Base-by-base conservation (phyloP, 2,113 vertebrate genomes). In the Microcebus ravelobensis region DNA sequence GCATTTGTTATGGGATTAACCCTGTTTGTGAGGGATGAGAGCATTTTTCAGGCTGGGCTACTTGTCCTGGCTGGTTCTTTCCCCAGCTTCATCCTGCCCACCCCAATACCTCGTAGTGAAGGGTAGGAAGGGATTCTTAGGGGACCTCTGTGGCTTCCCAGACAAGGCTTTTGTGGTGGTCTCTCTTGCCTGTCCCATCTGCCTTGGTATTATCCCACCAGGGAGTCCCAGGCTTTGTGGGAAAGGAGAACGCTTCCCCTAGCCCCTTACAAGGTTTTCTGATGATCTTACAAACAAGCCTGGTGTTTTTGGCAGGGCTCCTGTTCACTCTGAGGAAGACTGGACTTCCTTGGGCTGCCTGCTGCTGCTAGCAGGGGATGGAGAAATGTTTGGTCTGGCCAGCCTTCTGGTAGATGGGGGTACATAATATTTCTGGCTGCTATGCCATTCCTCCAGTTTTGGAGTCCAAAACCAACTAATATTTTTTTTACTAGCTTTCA, bases 71-170 rank as follows among this genome's bases (percentile, higher is more conserved):
- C 0, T 55, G 21, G 0, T 36, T 70, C 8, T 65, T 21, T 34
- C 4, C 7, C 65, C 29, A 20, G 12, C 8, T 23, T 77, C 20
- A 11, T 82, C 42, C 15, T 92, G 14, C 2, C 2, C 29, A 82
- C 2, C 3, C 20, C 36, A 57, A 13, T 8, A 17, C 57, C 2
- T 48, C 18, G 36, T 3, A 15, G 6, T 52, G 3, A 42, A 3
- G 17, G 0, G 5, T 85, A 3, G 11, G 11, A 12, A 42, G 6
- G 14, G 18, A 65, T 15, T 71, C 2, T 87, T 20, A 63, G 14
- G 50, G 12, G 1, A 0, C 6, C 36, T 68, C 0, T 25, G 13
- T 29, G 9, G 6, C 2, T 48, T 57, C 31, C 10, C 14, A 70
- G 14, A 36, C 2, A n/a, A 50, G 27, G 2, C 31, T 74, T 6